These are phyloP conservation scores for Ips typographus DNA, from an alignment of 1,140 invertebrate species.

Conservation along the genomic window DNA sequence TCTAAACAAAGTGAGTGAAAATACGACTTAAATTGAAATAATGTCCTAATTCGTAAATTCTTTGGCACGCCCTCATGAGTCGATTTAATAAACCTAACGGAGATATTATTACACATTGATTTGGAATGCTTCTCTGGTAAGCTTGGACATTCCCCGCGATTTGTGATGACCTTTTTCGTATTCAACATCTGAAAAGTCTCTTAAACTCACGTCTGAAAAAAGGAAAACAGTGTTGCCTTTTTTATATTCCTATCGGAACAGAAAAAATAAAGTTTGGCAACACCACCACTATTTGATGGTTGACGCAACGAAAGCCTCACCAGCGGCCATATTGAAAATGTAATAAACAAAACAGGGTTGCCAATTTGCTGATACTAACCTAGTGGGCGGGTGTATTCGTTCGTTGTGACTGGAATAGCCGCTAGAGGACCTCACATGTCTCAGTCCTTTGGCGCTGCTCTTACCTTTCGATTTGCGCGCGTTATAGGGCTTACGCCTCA, in stretches of 20 bases:
- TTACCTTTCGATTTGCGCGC: slow-evolving; percentile 65
- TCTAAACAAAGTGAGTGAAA: no score
- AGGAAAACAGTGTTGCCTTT: background rate
- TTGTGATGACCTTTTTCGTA: slow-evolving; percentile 56
- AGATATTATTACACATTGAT: slow-evolving; percentile 59
- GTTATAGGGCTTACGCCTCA: slow-evolving; percentile 65
- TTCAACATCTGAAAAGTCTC: slow-evolving; percentile 58
- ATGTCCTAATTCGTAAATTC: background rate
- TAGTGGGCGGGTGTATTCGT: slow-evolving; percentile 69
- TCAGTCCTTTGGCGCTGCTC: slow-evolving; percentile 54
- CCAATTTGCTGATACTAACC: slow-evolving; percentile 1
- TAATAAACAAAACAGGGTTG: no score
- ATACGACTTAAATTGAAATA: no score
- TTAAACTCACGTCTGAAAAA: slow-evolving; percentile 56
- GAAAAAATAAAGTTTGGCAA: no score
- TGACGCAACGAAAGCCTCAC: no score
- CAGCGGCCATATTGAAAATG: no score
- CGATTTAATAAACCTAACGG: slow-evolving; percentile 69
- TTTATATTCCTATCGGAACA: no score
- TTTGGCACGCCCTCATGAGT: slow-evolving; percentile 55
- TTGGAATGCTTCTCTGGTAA: no score
- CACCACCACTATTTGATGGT: no score
- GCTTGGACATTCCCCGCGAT: no score
- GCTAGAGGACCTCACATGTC: slow-evolving; percentile 71
- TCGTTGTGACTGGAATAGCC: slow-evolving; percentile 75